Base-by-base conservation (phyloP, 2,113 vertebrate genomes). In the Alethe diademata region DNA sequence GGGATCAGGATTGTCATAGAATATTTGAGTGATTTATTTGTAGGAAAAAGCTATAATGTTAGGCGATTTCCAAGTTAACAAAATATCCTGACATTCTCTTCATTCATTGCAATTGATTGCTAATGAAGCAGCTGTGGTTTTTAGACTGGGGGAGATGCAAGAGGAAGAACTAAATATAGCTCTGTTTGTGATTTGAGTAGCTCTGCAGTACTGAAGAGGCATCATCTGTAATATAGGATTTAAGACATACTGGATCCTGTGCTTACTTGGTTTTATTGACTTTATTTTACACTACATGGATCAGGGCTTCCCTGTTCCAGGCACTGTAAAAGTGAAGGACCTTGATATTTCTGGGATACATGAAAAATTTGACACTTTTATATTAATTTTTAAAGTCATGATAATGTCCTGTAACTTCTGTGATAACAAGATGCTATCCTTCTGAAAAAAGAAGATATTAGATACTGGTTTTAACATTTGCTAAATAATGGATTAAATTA, bases 401-500 rank as follows among this genome's bases (percentile, higher is more conserved):
- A 9, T 92, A 61, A 75, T 70, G 35, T 91, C 40, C n/a, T 72
- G 25, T 64, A 85, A 36, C 15, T 36, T 87, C 57, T 54, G 13
- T 72, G 31, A 28, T 69, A 69, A 72, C 35, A 62, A 79, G 73
- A 54, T 61, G 65, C 6, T 65, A 11, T n/a, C 47, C 15, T 57
- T 91, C 65, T 81, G 57, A 92, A 81, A 43, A 43, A 84, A 79
- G 3, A 83, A 81, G 33, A 42, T 73, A 48, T 31, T 81, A 86
- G 18, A 40, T 76, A 45, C 16, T 78, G 6, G 1, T 84, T 90
- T 93, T 22, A 89, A 85, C 13, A 13, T 82, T 93, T 81, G 69
- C 57, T 85, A 92, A 89, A 42, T 82, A 96, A 92, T 78, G 57
- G 66, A 93, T 92, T 57, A 87, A 96, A 96, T 95, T 93, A 81